Conservation (phyloP, 2,888 invertebrate genomes). For the Lissocephala sabroskyi region DNA sequence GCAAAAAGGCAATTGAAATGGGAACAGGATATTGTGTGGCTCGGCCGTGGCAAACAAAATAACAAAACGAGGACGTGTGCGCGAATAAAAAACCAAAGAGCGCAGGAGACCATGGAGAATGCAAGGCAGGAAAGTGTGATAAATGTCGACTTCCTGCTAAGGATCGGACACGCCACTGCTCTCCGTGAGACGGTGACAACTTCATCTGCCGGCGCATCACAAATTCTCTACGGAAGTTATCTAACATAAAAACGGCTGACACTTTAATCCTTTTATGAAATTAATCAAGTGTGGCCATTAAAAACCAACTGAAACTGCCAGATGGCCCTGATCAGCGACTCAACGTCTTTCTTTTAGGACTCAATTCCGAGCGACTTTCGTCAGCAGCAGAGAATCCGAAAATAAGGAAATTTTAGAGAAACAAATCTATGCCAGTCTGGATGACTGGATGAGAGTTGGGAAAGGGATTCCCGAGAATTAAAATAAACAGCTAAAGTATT, state of each 20-base stretch:
- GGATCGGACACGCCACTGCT: slow-evolving; percentile 47
- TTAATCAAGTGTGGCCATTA: slow-evolving; percentile 62
- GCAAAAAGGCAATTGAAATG: slow-evolving; percentile 59
- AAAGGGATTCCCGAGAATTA: too few relatives aligned
- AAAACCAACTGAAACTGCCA: slow-evolving; percentile 13
- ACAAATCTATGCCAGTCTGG: too few relatives aligned
- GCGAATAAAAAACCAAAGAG: slow-evolving; percentile 43
- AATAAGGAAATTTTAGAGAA: too few relatives aligned
- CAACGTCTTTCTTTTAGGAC: too few relatives aligned
- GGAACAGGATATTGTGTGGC: slow-evolving; percentile 54
- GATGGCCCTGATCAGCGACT: too few relatives aligned
- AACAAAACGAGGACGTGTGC: slow-evolving; percentile 35
- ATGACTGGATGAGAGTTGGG: too few relatives aligned
- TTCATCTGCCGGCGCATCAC: slow-evolving; percentile 38
- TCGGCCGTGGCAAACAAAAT: too few relatives aligned
- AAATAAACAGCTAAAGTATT: too few relatives aligned
- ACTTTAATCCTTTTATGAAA: slow-evolving; percentile 58
- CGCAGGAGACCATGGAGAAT: slow-evolving; percentile 18
- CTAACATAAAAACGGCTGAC: slow-evolving; percentile 34
- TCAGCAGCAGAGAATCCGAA: too few relatives aligned
- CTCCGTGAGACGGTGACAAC: slow-evolving; percentile 31
- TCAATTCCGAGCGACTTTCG: too few relatives aligned
- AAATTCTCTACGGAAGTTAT: slow-evolving; percentile 53
- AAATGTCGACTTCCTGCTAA: slow-evolving; percentile 68
- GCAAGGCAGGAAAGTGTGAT: slow-evolving; percentile 36